These are phyloP conservation scores for Elaeidobius kamerunicus DNA, from an alignment of 2,888 invertebrate genomes.

Conservation along the genomic window DNA sequence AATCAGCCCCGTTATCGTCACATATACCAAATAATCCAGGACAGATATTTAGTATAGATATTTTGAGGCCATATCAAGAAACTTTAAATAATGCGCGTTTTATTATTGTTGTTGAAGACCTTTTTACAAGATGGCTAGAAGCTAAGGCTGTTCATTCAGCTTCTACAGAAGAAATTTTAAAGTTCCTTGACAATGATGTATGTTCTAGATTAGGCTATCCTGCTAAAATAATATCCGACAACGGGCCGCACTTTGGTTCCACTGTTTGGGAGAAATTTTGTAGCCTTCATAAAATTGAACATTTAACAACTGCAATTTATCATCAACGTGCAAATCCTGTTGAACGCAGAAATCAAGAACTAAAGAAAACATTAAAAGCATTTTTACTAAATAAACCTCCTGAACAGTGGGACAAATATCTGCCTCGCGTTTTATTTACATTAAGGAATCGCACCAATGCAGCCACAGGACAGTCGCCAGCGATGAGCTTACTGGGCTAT, in stretches of 20 bases:
- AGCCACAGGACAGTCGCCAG: background rate
- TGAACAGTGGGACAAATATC: background rate
- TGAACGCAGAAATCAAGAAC: constrained; percentile 12
- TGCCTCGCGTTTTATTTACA: background rate
- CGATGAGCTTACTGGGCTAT: constrained; percentile 2
- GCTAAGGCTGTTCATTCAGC: background rate
- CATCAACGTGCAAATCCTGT: background rate
- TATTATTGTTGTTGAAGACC: constrained; percentile 3
- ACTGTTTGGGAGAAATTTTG: no score
- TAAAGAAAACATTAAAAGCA: background rate
- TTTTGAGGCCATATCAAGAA: constrained; percentile 3
- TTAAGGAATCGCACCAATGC: constrained; percentile 1
- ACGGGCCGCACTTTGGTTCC: background rate
- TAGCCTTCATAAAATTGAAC: no score
- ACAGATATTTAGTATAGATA: constrained; percentile 5
- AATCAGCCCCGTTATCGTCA: constrained; percentile 2
- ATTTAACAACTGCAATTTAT: background rate
- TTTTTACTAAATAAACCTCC: background rate
- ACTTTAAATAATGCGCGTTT: background rate
- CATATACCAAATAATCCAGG: background rate
- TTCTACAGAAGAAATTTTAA: background rate
- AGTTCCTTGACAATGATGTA: background rate
- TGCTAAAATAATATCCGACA: background rate
- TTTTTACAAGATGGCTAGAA: constrained; percentile 1
- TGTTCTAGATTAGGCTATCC: constrained; percentile 1